Conservation (phyloP, 2,113 vertebrate genomes). For the Aleadryas rufinucha region DNA sequence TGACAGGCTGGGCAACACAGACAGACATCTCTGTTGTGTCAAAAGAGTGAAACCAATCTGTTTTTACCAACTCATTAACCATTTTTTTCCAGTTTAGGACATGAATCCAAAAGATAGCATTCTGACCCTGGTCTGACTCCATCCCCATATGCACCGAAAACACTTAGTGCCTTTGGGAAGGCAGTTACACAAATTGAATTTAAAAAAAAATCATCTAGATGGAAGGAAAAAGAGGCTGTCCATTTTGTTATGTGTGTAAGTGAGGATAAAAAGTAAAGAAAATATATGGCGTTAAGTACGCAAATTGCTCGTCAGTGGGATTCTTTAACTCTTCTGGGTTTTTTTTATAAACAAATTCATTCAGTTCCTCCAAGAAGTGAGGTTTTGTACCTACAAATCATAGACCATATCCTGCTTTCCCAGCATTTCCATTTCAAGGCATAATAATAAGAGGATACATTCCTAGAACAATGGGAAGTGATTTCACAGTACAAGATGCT, state of each 20-base stretch:
- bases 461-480: background rate
- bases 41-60: background rate
- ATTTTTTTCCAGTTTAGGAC: background rate
- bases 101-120: background rate
- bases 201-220: background rate
- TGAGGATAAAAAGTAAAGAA: background rate
- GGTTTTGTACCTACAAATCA: background rate
- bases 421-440: background rate
- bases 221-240: background rate
- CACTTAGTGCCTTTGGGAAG: background rate
- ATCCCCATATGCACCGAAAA: background rate
- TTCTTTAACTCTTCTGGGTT: background rate
- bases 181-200: accelerated
- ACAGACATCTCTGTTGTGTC: background rate
- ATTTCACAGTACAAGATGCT: background rate
- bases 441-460: background rate
- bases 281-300: background rate
- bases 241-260: background rate
- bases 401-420: background rate
- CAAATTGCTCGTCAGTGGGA: background rate
- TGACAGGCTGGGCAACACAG: background rate
- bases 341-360: background rate
- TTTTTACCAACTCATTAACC: background rate
- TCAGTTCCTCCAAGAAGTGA: background rate
- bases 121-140: background rate